Base-by-base conservation (phyloP, 1,140 invertebrate genomes). In the Dinoponera quadriceps region DNA sequence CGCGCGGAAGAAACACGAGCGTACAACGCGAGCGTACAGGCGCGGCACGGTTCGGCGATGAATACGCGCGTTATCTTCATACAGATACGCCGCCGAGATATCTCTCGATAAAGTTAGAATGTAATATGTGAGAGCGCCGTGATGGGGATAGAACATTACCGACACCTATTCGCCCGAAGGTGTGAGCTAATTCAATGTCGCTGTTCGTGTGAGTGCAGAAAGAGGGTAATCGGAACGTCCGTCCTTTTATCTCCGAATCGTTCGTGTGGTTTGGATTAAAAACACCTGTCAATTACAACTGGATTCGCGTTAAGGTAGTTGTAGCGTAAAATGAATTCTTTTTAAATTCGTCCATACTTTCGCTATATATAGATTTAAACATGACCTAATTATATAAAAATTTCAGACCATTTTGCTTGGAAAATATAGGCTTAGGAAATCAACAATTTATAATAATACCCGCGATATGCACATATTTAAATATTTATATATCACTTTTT, bases 41-140 rank as follows among this genome's bases (percentile, higher is more conserved):
- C 83, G 91, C 88, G 89, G 84, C 78, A 77, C 77, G 87, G 85
- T 83, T 85, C 89, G 85, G 83, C 87, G 84, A 87, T 82, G 88
- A 90, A 90, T 85, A 85, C 88, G 71, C 54, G 69, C 78, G 91
- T 93, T 93, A 93, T 93, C 92, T 90, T 80, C 69, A 83, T 83
- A 87, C 80, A 92, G 92, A 93, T 93, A 93, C 84, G 91, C 85
- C 68, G 80, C 29, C 85, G 86, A 90, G 92, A 93, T 93, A 93
- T 93, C 91, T 89, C 88, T 66, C 81, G 92, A 93, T 93, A 93
- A 93, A 92, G 88, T 85, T 82, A 49, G 83, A 86, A 82, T 85
- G 81, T 91, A 87, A 80, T 72, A 82, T 74, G 65, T 73, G 85
- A 68, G 74, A 80, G 82, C 85, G 78, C 59, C 82, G 57, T 55